Base-by-base conservation (phyloP, 2,797 vertebrate species). In the Fringilla coelebs region DNA sequence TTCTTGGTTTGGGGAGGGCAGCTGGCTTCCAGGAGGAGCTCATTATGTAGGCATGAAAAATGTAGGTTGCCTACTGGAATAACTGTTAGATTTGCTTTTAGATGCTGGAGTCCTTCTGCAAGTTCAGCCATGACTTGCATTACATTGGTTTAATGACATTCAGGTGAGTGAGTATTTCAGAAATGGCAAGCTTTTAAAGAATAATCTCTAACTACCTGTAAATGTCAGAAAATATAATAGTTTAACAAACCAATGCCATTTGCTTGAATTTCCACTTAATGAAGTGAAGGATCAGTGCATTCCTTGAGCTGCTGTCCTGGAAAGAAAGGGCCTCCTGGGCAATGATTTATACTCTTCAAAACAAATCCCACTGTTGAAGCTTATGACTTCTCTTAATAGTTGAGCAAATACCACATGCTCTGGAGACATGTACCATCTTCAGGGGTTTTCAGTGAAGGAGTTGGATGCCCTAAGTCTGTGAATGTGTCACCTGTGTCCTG, bases 11-110 rank as follows among this genome's bases (percentile, higher is more conserved):
- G 55, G 34, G 24, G 29, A 75, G 25, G 49, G 75, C 57, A 87
- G 65, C 78, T 94, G 90, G 51, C 43, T 95, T 85, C 68, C 41
- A 60, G 38, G 52, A 82, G 58, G 28, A 93, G 49, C 43, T 85
- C 13, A 16, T 67, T 92, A 80, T 89, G 40, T 76, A 80, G 43
- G 57, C 0, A 0, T 77, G 75, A 73, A 91, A 96, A 91, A 87
- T 68, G 32, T 68, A 75, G 28, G 12, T 46, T 88, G 81, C 46
- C 61, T n/a, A 34, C 20, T 28, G 29, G 57, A 52, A 75, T 77
- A 85, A 40, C 31, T 76, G 70, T 78, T 85, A 77, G 45, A 62
- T 78, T 83, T 46, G 8, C n/a, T 77, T 85, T 89, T 40, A 68
- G 28, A 66, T 81, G 8, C 58, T 74, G 34, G 11, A 17, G 15